Evolutionary conservation across 2,797 vertebrate species (phyloP).

Genomic region (Esox masquinongy): DNA sequence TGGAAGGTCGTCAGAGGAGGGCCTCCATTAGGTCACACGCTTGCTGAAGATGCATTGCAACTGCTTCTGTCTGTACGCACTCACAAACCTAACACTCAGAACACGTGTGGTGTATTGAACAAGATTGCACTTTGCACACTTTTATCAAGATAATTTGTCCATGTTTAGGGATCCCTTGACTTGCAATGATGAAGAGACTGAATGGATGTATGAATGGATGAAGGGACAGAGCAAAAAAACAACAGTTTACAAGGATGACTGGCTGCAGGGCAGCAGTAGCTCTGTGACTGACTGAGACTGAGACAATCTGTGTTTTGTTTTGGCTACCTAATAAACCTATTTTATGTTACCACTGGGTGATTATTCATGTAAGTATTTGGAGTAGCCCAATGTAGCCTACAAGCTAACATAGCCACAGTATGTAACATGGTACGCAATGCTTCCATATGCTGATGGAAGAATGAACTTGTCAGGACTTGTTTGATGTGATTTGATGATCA

Average conservation of each 20-base stretch:
- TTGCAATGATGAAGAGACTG: constrained; percentile 7
- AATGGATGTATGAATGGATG: neutral
- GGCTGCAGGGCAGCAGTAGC: constrained; percentile 63
- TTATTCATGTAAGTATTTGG: neutral
- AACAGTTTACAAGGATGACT: constrained; percentile 4
- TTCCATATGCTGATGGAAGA: too few species aligned
- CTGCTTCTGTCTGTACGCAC: constrained; percentile 3
- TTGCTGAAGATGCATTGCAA: constrained; percentile 57
- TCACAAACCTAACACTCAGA: constrained; percentile 12
- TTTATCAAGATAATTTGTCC: constrained; percentile 36
- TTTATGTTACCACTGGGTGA: constrained; percentile 19
- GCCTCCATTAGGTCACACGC: constrained; percentile 72
- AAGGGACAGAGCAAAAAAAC: constrained; percentile 28
- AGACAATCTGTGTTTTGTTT: constrained; percentile 33
- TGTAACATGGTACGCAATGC: too few species aligned
- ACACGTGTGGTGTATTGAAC: neutral
- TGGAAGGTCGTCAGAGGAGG: constrained; percentile 48
- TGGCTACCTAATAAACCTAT: constrained; percentile 54
- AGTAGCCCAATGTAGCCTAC: neutral
- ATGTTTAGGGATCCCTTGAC: constrained; percentile 1
- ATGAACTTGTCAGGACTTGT: too few species aligned
- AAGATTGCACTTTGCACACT: neutral
- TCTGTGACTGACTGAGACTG: constrained; percentile 29
- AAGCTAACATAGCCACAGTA: neutral
- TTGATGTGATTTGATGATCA: too few species aligned